Conservation (phyloP, 2,113 vertebrate genomes). For the Gasterosteus aculeatus region DNA sequence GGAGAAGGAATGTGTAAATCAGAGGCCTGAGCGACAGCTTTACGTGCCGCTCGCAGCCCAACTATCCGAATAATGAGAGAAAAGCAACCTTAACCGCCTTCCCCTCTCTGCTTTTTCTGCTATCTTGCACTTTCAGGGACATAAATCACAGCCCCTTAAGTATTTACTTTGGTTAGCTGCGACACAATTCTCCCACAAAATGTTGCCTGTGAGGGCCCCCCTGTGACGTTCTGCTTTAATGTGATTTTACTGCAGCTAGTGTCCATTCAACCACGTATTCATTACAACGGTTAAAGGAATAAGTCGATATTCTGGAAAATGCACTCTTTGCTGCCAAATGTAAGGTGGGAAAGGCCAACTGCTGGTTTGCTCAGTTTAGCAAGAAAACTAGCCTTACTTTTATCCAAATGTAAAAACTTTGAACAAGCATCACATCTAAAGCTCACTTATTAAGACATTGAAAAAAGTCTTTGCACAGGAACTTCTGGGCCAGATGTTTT, state of each 20-base stretch:
- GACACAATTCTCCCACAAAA: slow-evolving; percentile 53
- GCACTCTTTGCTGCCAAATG: background rate
- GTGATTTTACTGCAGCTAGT: slow-evolving; percentile 39
- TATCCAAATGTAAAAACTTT: background rate
- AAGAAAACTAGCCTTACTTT: background rate
- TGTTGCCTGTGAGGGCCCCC: slow-evolving; percentile 48
- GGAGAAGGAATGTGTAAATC: slow-evolving; percentile 68
- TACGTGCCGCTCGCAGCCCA: slow-evolving; percentile 64
- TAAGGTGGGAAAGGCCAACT: background rate
- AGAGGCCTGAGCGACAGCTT: slow-evolving; percentile 68
- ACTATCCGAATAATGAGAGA: slow-evolving; percentile 75
- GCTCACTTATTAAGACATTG: background rate
- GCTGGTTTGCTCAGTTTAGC: background rate
- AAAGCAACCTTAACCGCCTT: slow-evolving; percentile 68
- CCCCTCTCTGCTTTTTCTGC: slow-evolving; percentile 59
- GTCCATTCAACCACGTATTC: slow-evolving; percentile 18
- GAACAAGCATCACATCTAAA: background rate
- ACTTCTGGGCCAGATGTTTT: background rate
- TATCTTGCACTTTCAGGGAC: slow-evolving; percentile 66
- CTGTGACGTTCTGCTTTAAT: slow-evolving; percentile 31
- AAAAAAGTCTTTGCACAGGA: background rate
- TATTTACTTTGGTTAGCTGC: slow-evolving; percentile 53
- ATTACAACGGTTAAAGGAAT: slow-evolving; percentile 2
- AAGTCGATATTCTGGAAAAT: slow-evolving; percentile 3
- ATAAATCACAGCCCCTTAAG: slow-evolving; percentile 74